Percentiles rank a stretch among this genome's conserved stretches.
Conservation (phyloP, 1,140 invertebrate species). For the Sitobion miscanthi region DNA sequence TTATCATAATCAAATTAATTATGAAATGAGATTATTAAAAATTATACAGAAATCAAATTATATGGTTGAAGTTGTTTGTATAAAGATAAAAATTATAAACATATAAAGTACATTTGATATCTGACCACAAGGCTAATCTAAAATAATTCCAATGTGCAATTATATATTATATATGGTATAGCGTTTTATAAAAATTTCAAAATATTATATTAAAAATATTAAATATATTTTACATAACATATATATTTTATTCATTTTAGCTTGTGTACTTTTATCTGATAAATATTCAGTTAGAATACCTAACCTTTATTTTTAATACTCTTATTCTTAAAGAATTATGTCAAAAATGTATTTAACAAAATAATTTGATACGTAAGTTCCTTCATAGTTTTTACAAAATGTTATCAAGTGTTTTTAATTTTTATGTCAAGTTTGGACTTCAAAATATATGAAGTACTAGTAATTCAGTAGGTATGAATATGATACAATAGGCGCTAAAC, state of each 20-base stretch:
- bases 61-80: conserved; percentile 59
- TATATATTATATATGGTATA: not conserved
- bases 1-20: not conserved
- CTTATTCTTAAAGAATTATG: no score
- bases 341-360: no score
- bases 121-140: conserved; percentile 68
- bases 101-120: conserved; percentile 64
- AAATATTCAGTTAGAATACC: no score
- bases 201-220: not conserved
- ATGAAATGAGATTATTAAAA: not conserved
- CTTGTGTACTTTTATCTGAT: no score
- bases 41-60: not conserved
- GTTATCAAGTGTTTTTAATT: not conserved
- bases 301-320: no score
- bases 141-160: conserved; percentile 65
- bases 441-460: not conserved
- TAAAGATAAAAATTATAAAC: conserved; percentile 58
- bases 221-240: no score
- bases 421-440: no score
- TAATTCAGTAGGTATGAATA: not conserved
- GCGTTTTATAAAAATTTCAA: not conserved
- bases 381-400: no score
- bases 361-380: no score
- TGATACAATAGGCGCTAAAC: not conserved
- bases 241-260: not conserved